Evolutionary conservation across 2,888 invertebrate genomes (phyloP).

Genomic region (Polyommatus icarus): DNA sequence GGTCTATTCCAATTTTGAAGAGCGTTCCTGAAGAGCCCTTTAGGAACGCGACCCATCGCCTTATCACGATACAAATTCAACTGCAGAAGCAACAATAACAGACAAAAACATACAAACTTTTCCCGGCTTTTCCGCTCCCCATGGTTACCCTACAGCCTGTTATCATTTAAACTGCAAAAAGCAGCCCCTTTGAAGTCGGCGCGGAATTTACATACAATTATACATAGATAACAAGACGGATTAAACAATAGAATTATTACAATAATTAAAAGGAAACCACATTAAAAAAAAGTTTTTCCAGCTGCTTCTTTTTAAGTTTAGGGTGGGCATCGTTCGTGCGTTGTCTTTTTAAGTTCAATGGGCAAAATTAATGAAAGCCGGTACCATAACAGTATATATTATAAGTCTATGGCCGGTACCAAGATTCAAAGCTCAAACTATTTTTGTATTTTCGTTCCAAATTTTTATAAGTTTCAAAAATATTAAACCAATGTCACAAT

Average conservation of each 20-base stretch:
- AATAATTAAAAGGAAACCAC: constrained; percentile 23
- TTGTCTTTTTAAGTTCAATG: neutral
- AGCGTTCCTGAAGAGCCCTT: no score
- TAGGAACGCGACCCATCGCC: no score
- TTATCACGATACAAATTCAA: neutral
- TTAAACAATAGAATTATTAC: constrained; percentile 26
- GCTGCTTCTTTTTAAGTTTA: no score
- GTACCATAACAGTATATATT: no score
- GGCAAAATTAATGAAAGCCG: neutral
- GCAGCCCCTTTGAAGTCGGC: constrained; percentile 19
- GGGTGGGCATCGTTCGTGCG: neutral
- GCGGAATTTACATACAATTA: constrained; percentile 28
- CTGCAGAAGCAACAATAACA: neutral
- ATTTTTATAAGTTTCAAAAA: no score
- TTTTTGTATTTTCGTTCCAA: no score
- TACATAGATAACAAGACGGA: constrained; percentile 29
- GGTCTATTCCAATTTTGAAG: no score
- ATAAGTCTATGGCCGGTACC: no score
- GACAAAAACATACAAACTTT: neutral
- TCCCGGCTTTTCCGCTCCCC: neutral
- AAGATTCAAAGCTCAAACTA: neutral
- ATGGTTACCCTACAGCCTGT: neutral
- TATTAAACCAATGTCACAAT: no score
- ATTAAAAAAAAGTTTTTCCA: neutral
- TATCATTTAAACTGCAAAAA: constrained; percentile 31